A percentile compares a stretch with the other conserved stretches of the same genome.
Evolutionary conservation across 1,140 invertebrate species (phyloP).

Genomic region (Pseudoatta argentina): DNA sequence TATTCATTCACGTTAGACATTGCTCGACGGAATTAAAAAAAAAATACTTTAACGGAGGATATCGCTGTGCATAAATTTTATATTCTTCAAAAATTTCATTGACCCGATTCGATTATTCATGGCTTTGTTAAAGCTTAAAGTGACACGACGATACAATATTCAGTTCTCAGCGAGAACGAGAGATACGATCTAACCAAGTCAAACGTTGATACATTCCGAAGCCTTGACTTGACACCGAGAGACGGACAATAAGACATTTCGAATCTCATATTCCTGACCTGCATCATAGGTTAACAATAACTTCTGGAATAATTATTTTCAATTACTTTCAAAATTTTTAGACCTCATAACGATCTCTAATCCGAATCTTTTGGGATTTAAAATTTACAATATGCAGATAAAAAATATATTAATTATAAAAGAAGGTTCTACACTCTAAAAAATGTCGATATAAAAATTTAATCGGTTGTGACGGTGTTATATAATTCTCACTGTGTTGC

Average conservation of each 20-base stretch:
- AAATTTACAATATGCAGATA: neutral
- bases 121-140: slow-evolving; percentile 35
- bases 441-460: too few species aligned
- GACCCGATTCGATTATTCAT: slow-evolving; percentile 39
- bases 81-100: slow-evolving; percentile 31
- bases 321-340: neutral
- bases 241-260: slow-evolving; percentile 1
- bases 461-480: too few species aligned
- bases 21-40: neutral
- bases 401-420: neutral
- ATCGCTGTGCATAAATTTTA: neutral
- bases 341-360: neutral
- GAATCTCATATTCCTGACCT: too few species aligned
- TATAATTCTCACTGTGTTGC: too few species aligned
- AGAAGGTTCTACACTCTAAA: neutral
- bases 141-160: slow-evolving; percentile 10
- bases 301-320: neutral
- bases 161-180: neutral
- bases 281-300: neutral
- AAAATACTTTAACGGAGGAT: neutral
- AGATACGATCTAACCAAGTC: neutral
- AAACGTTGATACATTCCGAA: neutral
- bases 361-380: neutral
- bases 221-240: neutral
- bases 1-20: neutral